Evolutionary conservation across 2,113 vertebrate species (phyloP).

Genomic region (Fukomys damarensis): DNA sequence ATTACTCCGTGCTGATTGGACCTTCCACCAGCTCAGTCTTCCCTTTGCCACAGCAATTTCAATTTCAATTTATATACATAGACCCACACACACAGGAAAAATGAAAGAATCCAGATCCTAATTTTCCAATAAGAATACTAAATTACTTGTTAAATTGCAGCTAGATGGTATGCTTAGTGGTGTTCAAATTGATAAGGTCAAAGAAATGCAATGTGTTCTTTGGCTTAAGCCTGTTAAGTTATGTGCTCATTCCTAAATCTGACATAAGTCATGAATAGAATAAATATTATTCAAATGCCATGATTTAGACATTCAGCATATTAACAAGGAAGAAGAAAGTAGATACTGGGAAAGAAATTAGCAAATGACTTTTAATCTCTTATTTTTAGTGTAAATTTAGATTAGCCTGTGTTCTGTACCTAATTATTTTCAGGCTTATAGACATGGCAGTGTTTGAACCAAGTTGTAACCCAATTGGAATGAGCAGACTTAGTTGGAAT

Average conservation of each 20-base stretch:
- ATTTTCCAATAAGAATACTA: background rate
- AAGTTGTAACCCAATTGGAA: background rate
- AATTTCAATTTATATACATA: background rate
- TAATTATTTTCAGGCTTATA: background rate
- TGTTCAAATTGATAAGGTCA: background rate
- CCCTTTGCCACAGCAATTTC: background rate
- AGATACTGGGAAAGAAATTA: background rate
- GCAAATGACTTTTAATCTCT: background rate
- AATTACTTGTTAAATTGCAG: background rate
- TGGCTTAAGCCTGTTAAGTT: background rate
- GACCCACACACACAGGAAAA: background rate
- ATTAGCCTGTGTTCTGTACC: slow-evolving; percentile 13
- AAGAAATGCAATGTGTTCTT: background rate
- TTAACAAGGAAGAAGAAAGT: background rate
- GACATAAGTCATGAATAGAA: background rate
- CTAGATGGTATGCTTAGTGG: background rate
- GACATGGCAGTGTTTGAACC: background rate
- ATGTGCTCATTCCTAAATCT: background rate
- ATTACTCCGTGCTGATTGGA: background rate
- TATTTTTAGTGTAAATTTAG: slow-evolving; percentile 20
- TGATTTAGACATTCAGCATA: background rate
- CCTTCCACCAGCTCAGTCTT: background rate
- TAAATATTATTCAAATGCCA: background rate
- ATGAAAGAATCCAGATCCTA: background rate
- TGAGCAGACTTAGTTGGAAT: background rate